A percentile compares a stretch with the other conserved stretches of the same genome.
Conservation (phyloP, 2,888 invertebrate species). For the Nephrocerus scutellatus region DNA sequence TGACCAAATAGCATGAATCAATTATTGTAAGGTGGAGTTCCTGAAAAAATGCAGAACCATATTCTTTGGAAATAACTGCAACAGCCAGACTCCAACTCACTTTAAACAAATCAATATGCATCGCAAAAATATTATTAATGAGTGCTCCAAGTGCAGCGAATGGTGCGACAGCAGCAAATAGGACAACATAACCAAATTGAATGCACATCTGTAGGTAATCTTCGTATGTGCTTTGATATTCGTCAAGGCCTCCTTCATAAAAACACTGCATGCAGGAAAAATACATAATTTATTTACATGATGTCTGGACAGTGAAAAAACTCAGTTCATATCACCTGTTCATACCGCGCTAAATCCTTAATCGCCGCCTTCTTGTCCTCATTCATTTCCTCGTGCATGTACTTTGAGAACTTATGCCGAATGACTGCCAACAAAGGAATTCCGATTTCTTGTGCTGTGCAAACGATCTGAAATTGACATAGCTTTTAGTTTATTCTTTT, state of each 20-base stretch:
- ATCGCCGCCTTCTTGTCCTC: constrained; percentile 33
- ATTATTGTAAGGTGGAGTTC: too few species aligned
- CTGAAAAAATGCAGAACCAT: too few species aligned
- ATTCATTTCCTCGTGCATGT: constrained; percentile 37
- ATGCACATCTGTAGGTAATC: constrained; percentile 73
- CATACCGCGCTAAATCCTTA: constrained; percentile 38
- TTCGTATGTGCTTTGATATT: constrained; percentile 67
- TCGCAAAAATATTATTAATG: constrained; percentile 66
- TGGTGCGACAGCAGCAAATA: constrained; percentile 71
- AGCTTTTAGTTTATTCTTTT: not conserved
- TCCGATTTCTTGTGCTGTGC: constrained; percentile 45
- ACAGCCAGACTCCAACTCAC: constrained; percentile 28
- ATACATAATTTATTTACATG: not conserved
- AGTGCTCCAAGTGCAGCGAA: constrained; percentile 68
- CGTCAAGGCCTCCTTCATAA: constrained; percentile 58
- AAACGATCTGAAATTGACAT: constrained; percentile 30
- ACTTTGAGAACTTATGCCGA: constrained; percentile 42
- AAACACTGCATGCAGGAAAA: constrained; percentile 26
- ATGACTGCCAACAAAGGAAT: constrained; percentile 44
- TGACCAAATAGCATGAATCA: too few species aligned
- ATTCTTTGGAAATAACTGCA: too few species aligned
- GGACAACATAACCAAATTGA: constrained; percentile 71
- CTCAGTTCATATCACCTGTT: constrained; percentile 25
- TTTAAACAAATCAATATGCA: constrained; percentile 68
- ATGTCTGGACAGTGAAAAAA: not conserved